Base-by-base conservation (phyloP, 2,113 vertebrate species). In the Melierax canorus region DNA sequence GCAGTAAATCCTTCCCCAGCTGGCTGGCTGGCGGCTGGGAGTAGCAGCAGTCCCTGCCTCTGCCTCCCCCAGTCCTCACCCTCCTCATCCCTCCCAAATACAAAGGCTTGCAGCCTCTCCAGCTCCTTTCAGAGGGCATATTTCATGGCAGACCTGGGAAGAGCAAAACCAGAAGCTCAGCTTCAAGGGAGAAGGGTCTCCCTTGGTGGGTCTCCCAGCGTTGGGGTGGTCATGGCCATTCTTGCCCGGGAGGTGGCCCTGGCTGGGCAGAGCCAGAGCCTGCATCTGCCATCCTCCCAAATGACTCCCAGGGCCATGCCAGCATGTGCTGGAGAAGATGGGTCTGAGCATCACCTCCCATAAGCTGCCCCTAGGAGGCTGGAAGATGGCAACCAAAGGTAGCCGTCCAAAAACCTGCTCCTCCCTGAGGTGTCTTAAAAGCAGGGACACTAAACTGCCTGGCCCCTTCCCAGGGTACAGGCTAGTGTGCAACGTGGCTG, bases 1-100 rank as follows among this genome's bases (percentile, higher is more conserved):
- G 53, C 89, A 92, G 50, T 87, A 95, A 96, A 96, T 93, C 39
- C 66, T 93, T 81, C 76, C 55, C n/a, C 5, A 3, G 36, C 75
- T 7, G 3, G 76, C 22, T 1, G 0, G 7, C 15, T n/a, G 11
- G 84, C 4, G 1, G 38, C 80, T 48, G 56, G 45, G 68, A 90
- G 24, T 38, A 51, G 29, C 17, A 91, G 58, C 4, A 0, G 45
- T 80, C 59, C 32, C 87, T 6, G 4, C 43, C 71, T 92, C 63
- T 0, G 0, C 32, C 85, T 86, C 63, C 43, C 15, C 22, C 15
- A 38, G 1, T 14, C 75, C 71, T 90, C 75, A 53, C 17, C 66
- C 7, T 2, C 14, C 46, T 85, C 0, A 0, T 82, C 48, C 45
- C 60, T 90, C 26, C 18, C 64, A n/a, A 53, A 69, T n/a, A 39